A percentile compares a stretch with the other conserved stretches of the same genome.
phyloP scores from a whole-genome alignment of 2,113 vertebrate genomes.

The Spea bombifrons region DNA sequence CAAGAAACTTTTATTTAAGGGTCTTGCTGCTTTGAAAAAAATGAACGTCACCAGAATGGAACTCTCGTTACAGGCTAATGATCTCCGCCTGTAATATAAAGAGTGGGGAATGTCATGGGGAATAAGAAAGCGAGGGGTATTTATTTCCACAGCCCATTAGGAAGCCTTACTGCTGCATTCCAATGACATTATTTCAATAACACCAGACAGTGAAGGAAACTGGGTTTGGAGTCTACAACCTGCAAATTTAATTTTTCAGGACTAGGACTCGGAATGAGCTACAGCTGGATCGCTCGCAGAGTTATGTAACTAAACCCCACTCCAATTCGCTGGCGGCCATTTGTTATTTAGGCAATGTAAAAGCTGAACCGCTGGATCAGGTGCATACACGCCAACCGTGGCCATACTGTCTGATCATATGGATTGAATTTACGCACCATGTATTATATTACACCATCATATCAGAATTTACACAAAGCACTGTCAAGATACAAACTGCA shows the following conservation, averaged over 20 bases:
- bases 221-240: neutral
- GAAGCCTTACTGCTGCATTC: neutral
- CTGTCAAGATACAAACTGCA: too few relatives aligned
- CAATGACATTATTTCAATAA: neutral
- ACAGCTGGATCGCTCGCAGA: neutral
- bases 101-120: neutral
- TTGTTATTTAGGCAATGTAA: neutral
- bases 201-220: neutral
- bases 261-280: neutral
- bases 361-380: too few relatives aligned
- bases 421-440: too few relatives aligned
- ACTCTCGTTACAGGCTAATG: neutral
- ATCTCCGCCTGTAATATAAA: conserved; percentile 3
- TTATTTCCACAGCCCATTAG: conserved; percentile 3
- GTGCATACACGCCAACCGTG: too few relatives aligned
- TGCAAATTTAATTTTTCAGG: neutral
- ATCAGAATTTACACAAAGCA: too few relatives aligned
- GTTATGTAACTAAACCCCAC: neutral
- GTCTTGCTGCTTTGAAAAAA: conserved; percentile 4
- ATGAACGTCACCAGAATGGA: neutral
- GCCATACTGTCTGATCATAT: too few relatives aligned
- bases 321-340: neutral
- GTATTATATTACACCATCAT: too few relatives aligned
- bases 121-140: neutral
- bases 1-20: neutral